Percentiles rank a stretch among this genome's conserved stretches.
phyloP scores from a whole-genome alignment of 2,888 invertebrate species.

The Leistus spinibarbis region DNA sequence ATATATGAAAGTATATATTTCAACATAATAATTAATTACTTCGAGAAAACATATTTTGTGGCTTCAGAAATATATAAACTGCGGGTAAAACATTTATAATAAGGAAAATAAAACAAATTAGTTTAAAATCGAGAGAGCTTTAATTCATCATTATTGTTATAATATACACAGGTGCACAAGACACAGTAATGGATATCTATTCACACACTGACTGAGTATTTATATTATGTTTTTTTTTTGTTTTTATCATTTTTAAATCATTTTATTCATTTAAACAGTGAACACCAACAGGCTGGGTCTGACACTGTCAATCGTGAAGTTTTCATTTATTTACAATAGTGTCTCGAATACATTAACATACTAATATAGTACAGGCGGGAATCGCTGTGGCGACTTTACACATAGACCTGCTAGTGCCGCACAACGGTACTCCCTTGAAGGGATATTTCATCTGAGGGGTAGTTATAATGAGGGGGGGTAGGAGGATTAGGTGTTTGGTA shows the following conservation, averaged over 20 bases:
- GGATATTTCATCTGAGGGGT: slow-evolving; percentile 1
- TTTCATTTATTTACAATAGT: slow-evolving; percentile 36
- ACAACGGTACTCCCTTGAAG: slow-evolving; percentile 17
- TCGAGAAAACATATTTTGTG: no score
- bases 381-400: slow-evolving; percentile 20
- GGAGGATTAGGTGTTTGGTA: slow-evolving; percentile 1
- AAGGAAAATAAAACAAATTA: slow-evolving; percentile 41
- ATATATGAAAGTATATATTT: no score
- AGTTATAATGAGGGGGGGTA: not conserved
- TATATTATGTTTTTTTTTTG: slow-evolving; percentile 31
- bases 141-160: slow-evolving; percentile 48
- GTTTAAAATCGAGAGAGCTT: slow-evolving; percentile 59
- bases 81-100: not conserved
- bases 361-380: slow-evolving; percentile 37
- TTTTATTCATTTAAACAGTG: slow-evolving; percentile 27
- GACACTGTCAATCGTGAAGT: slow-evolving; percentile 39
- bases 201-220: slow-evolving; percentile 40
- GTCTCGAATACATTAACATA: slow-evolving; percentile 38
- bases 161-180: slow-evolving; percentile 40
- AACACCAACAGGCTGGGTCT: slow-evolving; percentile 39
- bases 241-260: not conserved
- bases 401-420: slow-evolving; percentile 38
- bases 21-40: no score
- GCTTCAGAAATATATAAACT: not conserved
- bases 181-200: slow-evolving; percentile 40